phyloP scores from a whole-genome alignment of 2,113 vertebrate species.

The Mesoclemmys tuberculata region DNA sequence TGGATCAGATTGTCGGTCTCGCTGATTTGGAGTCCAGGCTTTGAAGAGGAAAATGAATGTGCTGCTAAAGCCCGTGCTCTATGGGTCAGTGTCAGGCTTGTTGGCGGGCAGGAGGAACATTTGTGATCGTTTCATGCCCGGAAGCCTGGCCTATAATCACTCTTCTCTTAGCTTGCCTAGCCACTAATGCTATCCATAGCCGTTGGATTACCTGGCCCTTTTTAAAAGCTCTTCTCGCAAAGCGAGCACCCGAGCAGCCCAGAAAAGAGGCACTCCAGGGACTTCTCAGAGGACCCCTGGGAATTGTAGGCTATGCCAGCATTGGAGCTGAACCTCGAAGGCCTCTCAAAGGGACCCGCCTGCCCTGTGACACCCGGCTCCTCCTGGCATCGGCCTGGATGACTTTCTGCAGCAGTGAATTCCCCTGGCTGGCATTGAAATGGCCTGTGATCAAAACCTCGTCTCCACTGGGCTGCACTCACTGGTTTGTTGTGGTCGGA shows the following conservation, averaged over 20 bases:
- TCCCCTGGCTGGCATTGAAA: too few species aligned
- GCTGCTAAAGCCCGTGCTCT: not conserved
- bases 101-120: too few species aligned
- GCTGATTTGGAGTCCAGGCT: not conserved
- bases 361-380: not conserved
- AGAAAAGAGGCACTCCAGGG: too few species aligned
- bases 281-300: not conserved
- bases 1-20: not conserved
- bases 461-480: too few species aligned
- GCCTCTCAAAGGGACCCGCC: not conserved
- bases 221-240: not conserved
- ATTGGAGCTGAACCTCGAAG: not conserved
- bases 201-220: not conserved
- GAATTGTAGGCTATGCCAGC: not conserved
- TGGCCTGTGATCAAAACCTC: too few species aligned
- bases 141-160: too few species aligned
- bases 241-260: not conserved
- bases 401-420: not conserved
- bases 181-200: not conserved
- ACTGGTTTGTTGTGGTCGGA: too few species aligned
- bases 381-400: not conserved
- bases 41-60: too few species aligned
- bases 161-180: not conserved
- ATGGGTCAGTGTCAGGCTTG: not conserved
- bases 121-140: too few species aligned